phyloP scores from a whole-genome alignment of 2,113 vertebrate species.

The Muntiacus reevesi region DNA sequence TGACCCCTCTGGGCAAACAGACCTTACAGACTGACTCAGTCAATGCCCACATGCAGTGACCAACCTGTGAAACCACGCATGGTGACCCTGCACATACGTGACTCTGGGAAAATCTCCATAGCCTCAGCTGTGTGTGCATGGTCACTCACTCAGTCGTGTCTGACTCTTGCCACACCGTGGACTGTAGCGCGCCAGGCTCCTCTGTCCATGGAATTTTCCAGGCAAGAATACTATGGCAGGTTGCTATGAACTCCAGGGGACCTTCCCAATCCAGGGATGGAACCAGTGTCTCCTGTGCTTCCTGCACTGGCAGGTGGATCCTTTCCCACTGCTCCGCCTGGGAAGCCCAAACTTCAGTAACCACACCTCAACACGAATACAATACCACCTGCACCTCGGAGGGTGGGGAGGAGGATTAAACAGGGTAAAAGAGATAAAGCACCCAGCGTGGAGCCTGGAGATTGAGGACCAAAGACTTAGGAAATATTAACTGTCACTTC shows the following conservation, averaged over 20 bases:
- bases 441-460: background rate
- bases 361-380: background rate
- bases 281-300: background rate
- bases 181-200: background rate
- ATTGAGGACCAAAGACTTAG: background rate
- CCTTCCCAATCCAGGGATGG: background rate
- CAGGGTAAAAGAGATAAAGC: background rate
- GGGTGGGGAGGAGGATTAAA: background rate
- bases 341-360: background rate
- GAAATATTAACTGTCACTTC: background rate
- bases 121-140: background rate
- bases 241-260: background rate
- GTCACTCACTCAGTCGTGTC: background rate
- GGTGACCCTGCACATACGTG: background rate
- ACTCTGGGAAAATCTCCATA: background rate
- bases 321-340: background rate
- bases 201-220: background rate
- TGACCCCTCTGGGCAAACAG: background rate
- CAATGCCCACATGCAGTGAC: background rate
- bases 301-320: background rate
- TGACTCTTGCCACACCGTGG: background rate
- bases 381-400: background rate
- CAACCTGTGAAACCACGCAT: background rate
- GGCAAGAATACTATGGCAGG: background rate
- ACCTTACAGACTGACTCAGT: background rate